These are phyloP conservation scores for Odobenus rosmarus DNA, from an alignment of 2,113 vertebrate genomes.

Conservation along the genomic window DNA sequence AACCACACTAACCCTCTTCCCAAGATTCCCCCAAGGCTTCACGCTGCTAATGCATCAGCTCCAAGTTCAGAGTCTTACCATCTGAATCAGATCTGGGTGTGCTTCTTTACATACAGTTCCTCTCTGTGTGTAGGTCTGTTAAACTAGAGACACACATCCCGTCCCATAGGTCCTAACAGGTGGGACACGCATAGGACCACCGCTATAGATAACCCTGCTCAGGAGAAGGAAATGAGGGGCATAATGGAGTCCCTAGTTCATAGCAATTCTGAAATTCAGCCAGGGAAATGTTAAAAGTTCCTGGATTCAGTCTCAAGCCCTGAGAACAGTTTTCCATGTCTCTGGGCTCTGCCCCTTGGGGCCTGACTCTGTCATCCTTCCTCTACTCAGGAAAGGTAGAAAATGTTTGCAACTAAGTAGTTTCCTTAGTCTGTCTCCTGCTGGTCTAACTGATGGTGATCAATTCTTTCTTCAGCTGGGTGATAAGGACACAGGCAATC, in stretches of 20 bases:
- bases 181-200: background rate
- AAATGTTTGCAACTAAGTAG: background rate
- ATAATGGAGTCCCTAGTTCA: background rate
- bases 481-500: rapidly evolving
- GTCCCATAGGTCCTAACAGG: background rate
- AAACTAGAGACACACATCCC: background rate
- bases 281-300: background rate
- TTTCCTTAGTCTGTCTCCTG: background rate
- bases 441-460: too few species aligned
- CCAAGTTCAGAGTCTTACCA: background rate
- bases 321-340: background rate
- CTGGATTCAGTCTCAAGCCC: background rate
- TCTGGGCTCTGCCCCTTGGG: background rate
- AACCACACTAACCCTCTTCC: background rate
- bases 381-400: background rate
- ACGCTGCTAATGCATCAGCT: background rate
- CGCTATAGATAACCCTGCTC: background rate
- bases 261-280: background rate
- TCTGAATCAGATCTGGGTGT: background rate
- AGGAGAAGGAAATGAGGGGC: background rate
- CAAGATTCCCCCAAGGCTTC: background rate
- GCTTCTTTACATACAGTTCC: background rate
- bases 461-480: background rate
- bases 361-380: background rate
- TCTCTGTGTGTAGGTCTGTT: background rate